Base-by-base conservation (phyloP, 2,888 invertebrate species). In the Lacanobia wlatinum region DNA sequence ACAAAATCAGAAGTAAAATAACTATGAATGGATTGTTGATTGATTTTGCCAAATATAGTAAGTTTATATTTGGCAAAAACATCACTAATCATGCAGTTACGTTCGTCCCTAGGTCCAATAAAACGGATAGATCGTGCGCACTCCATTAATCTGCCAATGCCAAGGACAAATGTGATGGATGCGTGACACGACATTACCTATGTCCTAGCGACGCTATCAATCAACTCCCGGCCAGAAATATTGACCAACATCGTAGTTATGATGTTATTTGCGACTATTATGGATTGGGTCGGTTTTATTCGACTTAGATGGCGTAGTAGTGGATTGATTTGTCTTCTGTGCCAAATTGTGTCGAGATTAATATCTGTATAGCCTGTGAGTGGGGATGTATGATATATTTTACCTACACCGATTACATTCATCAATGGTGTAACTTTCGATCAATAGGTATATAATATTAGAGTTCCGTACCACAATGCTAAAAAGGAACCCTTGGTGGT, bases 151-250 rank as follows among this genome's bases (percentile, higher is more conserved):
- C 89, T 90, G 90, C 86, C 91, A 90, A 86, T 88, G 90, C 87
- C 91, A 92, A 92, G 92, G 92, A 86, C 91, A 86, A 76, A 77
- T 76, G 86, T 92, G 92, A 92, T 92, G 88, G 92, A 92, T 92
- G 87, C 73, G 81, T 81, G 87, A 90, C 90, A 88, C 84, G 89
- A 88, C 91, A 88, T 90, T 90, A 90, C 92, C 90, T 90, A 90
- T 90, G 90, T 90, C 67, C 80, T 74, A 70, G 76, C 84, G 67
- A 74, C 60, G 70, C 75, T 84, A 80, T 80, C 81, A 84, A 80
- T 80, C 80, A 84, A 63, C 28, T 38, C 59, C 12, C 56, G 64
- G 46, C 82, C 40, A 76, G 56, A 72, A 64, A 73, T 84, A 78
- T 84, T 84, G 82, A 76, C 78, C 84, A 75, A 73, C 61, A 71